These are phyloP conservation scores for Ophthalmolycus amberensis DNA, from an alignment of 2,113 vertebrate species.

Conservation along the genomic window DNA sequence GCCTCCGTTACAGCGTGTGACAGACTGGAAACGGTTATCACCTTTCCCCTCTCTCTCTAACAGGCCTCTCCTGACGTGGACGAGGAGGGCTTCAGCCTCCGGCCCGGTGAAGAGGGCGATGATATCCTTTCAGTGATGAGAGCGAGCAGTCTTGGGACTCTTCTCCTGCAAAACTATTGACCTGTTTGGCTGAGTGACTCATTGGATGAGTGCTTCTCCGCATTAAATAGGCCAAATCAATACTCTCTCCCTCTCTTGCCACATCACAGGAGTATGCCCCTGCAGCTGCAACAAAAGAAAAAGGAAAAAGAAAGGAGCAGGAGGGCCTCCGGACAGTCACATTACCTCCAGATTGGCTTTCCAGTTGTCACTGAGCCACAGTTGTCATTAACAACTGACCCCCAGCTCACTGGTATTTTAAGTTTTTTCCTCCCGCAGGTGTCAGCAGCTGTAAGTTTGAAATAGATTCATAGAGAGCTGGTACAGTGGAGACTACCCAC, in stretches of 20 bases:
- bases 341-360: conserved; percentile 17
- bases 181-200: conserved; percentile 59
- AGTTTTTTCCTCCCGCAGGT: conserved; percentile 10
- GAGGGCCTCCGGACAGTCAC: not conserved
- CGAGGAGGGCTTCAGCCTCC: conserved; percentile 96
- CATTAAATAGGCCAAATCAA: conserved; percentile 63
- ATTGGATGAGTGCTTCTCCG: conserved; percentile 45
- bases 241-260: conserved; percentile 18
- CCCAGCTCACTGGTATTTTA: conserved; percentile 34
- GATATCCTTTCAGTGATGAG: conserved; percentile 89
- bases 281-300: not conserved
- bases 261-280: conserved; percentile 15
- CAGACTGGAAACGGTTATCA: not conserved
- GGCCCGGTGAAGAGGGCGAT: conserved; percentile 90
- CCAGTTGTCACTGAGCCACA: conserved; percentile 14
- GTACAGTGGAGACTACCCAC: conserved; percentile 9
- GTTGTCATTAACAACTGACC: conserved; percentile 40
- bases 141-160: conserved; percentile 24
- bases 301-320: not conserved
- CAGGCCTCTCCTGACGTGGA: conserved; percentile 97
- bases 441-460: conserved; percentile 24
- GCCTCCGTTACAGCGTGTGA: conserved; percentile 11
- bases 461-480: conserved; percentile 33
- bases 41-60: not conserved
- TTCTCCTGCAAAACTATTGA: conserved; percentile 48